These are phyloP conservation scores for Clostera curtula DNA, from an alignment of 2,888 invertebrate genomes.

Conservation along the genomic window DNA sequence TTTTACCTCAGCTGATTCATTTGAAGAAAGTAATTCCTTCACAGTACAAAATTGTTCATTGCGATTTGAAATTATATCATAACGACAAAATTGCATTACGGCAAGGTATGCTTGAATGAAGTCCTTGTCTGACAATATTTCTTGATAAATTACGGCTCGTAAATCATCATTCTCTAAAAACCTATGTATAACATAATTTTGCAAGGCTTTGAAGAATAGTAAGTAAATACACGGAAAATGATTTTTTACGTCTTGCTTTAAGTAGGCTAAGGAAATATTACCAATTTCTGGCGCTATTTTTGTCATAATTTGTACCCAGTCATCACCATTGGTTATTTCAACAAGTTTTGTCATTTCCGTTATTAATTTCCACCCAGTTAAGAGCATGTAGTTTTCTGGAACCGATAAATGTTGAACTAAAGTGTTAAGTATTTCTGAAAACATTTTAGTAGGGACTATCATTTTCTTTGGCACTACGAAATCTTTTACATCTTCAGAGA, in stretches of 20 bases:
- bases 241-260: conserved; percentile 36
- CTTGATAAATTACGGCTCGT: conserved; percentile 20
- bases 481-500: conserved; percentile 27
- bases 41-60: conserved; percentile 14
- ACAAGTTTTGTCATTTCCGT: conserved; percentile 28
- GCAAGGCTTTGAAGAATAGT: conserved; percentile 34
- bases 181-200: conserved; percentile 6
- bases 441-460: conserved; percentile 30
- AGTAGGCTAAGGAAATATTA: conserved; percentile 29
- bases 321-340: conserved; percentile 12
- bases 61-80: conserved; percentile 5
- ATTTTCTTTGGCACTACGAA: conserved; percentile 21
- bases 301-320: conserved; percentile 22
- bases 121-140: conserved; percentile 28
- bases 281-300: conserved; percentile 31
- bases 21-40: conserved; percentile 13
- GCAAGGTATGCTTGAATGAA: conserved; percentile 36
- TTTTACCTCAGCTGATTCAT: conserved; percentile 35
- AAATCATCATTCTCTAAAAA: conserved; percentile 9
- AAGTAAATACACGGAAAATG: conserved; percentile 41
- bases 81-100: conserved; percentile 24
- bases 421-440: conserved; percentile 23
- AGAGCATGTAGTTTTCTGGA: conserved; percentile 37
- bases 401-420: conserved; percentile 25
- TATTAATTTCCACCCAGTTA: conserved; percentile 38